These are phyloP conservation scores for Spodoptera frugiperda DNA, from an alignment of 1,140 invertebrate species.

Conservation along the genomic window DNA sequence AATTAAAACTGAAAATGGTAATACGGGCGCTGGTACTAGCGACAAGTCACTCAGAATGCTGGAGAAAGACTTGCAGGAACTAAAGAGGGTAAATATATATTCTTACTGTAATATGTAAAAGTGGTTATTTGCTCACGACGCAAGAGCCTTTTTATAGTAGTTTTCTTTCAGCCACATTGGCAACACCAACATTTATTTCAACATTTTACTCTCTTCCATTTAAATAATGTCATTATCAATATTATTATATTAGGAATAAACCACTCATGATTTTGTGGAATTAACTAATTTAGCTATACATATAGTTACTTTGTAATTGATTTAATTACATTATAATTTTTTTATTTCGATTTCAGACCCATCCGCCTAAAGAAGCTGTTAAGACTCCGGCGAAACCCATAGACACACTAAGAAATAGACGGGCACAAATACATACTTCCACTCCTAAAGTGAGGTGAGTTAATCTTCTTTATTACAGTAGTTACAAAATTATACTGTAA, in stretches of 20 bases:
- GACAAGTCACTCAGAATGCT: conserved; percentile 81
- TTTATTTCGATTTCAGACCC: conserved; percentile 41
- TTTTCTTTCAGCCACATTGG: too few relatives aligned
- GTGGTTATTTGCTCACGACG: too few relatives aligned
- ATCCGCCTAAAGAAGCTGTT: conserved; percentile 57
- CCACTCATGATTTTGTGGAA: too few relatives aligned
- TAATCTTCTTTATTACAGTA: background rate
- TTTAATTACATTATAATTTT: background rate
- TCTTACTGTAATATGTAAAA: too few relatives aligned
- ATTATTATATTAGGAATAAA: too few relatives aligned
- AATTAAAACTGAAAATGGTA: conserved; percentile 60
- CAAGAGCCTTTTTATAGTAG: too few relatives aligned
- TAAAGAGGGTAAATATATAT: conserved; percentile 74
- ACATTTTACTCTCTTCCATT: too few relatives aligned
- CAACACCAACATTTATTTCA: too few relatives aligned
- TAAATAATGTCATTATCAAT: too few relatives aligned
- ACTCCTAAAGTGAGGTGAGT: conserved; percentile 73
- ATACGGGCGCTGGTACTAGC: conserved; percentile 61
- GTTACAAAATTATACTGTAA: background rate
- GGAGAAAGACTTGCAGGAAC: conserved; percentile 82
- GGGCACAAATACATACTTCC: conserved; percentile 71
- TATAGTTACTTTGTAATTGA: too few relatives aligned
- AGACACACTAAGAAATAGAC: conserved; percentile 59
- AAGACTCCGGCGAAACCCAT: conserved; percentile 58
- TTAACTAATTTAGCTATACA: too few relatives aligned